Conservation (phyloP, 2,113 vertebrate species). For the Telmatochromis brichardi region DNA sequence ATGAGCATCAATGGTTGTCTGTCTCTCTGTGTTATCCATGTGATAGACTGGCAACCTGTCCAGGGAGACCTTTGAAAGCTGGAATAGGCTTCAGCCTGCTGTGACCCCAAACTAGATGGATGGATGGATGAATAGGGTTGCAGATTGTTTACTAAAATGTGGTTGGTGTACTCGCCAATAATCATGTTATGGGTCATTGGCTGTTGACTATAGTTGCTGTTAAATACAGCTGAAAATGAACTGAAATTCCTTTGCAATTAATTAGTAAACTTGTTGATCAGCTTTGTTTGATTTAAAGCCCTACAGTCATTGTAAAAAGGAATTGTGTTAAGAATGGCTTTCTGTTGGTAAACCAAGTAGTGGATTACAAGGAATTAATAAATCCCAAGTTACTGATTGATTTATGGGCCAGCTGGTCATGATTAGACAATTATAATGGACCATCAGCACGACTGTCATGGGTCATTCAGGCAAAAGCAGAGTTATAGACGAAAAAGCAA, state of each 20-base stretch:
- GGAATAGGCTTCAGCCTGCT: background rate
- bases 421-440: background rate
- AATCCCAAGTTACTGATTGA: background rate
- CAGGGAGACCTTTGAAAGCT: background rate
- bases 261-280: background rate
- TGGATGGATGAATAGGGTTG: background rate
- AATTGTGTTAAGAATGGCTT: background rate
- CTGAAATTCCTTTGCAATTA: background rate
- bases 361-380: background rate
- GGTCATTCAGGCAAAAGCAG: background rate
- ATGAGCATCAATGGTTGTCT: background rate
- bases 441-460: fast-evolving
- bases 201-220: background rate
- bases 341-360: background rate
- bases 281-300: background rate
- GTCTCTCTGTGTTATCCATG: background rate
- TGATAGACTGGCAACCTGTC: background rate
- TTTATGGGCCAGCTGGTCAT: background rate
- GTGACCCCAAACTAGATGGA: background rate
- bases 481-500: background rate
- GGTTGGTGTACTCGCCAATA: background rate
- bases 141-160: background rate
- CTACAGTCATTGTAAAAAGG: background rate
- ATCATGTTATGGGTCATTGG: background rate
- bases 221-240: background rate